Conservation (phyloP, 2,888 invertebrate species). For the Neuroscelio doddi region DNA sequence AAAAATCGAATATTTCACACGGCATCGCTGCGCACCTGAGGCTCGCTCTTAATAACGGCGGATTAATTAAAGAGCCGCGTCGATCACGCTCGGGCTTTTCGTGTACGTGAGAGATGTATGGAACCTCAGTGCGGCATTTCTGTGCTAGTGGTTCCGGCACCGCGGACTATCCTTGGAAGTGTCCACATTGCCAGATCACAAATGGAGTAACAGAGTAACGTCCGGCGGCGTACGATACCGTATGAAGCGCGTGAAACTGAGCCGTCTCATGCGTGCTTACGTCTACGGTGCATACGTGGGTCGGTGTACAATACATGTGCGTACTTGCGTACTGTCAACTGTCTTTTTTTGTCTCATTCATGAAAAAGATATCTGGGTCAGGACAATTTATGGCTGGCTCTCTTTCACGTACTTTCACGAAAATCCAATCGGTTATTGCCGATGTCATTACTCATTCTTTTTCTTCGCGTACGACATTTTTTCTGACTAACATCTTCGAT, state of each 20-base stretch:
- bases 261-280: conserved; percentile 10
- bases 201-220: background rate
- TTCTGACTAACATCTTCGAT: too few relatives aligned
- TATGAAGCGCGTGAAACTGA: conserved; percentile 1
- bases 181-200: background rate
- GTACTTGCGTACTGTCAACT: conserved; percentile 33
- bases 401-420: conserved; percentile 20
- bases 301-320: conserved; percentile 21
- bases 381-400: conserved; percentile 26
- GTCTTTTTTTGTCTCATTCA: conserved; percentile 33
- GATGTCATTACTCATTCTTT: background rate
- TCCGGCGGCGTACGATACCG: background rate
- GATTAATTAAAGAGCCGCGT: conserved; percentile 3
- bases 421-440: too few relatives aligned
- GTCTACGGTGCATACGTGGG: conserved; percentile 25
- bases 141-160: conserved; percentile 1
- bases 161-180: background rate
- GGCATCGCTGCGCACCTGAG: background rate
- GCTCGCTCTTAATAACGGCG: background rate
- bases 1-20: background rate
- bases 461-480: too few relatives aligned
- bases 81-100: background rate
- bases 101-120: conserved; percentile 1
- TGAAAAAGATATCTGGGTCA: conserved; percentile 41
- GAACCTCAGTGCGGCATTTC: too few relatives aligned